phyloP scores from a whole-genome alignment of 2,888 invertebrate species.

The Dicycla oo region DNA sequence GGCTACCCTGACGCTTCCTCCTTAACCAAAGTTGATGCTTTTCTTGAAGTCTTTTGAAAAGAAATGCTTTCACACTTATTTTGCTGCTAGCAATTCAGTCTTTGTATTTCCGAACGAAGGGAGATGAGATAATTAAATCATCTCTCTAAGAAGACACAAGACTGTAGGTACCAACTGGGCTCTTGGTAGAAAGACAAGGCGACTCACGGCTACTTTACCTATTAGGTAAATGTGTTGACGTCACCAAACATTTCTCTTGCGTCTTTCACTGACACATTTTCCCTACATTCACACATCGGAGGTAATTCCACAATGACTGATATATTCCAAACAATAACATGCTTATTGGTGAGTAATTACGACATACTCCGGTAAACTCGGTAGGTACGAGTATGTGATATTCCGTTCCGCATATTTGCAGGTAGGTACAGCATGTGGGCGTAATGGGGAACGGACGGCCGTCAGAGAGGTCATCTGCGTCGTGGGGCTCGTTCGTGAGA shows the following conservation, averaged over 20 bases:
- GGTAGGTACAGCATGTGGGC: background rate
- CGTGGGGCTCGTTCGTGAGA: conserved; percentile 16
- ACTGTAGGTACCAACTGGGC: background rate
- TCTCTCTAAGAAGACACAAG: background rate
- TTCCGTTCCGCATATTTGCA: conserved; percentile 39
- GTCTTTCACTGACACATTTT: conserved; percentile 33
- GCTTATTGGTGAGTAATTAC: conserved; percentile 24
- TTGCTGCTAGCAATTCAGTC: background rate
- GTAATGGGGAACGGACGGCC: conserved; percentile 26
- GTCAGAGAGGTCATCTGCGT: conserved; percentile 17
- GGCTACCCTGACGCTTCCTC: no score
- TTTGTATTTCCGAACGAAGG: background rate
- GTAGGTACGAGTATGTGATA: conserved; percentile 11
- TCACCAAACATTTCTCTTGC: conserved; percentile 12
- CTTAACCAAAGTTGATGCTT: no score
- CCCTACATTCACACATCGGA: background rate
- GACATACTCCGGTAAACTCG: background rate
- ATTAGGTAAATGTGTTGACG: conserved; percentile 17
- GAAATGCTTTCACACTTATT: no score
- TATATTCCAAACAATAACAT: conserved; percentile 29
- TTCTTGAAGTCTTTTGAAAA: background rate
- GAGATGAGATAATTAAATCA: background rate
- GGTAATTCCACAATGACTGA: conserved; percentile 17
- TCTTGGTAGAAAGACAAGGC: background rate
- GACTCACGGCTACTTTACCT: background rate